These are phyloP conservation scores for Syngnathus scovelli DNA, from an alignment of 2,113 vertebrate genomes.

Conservation along the genomic window DNA sequence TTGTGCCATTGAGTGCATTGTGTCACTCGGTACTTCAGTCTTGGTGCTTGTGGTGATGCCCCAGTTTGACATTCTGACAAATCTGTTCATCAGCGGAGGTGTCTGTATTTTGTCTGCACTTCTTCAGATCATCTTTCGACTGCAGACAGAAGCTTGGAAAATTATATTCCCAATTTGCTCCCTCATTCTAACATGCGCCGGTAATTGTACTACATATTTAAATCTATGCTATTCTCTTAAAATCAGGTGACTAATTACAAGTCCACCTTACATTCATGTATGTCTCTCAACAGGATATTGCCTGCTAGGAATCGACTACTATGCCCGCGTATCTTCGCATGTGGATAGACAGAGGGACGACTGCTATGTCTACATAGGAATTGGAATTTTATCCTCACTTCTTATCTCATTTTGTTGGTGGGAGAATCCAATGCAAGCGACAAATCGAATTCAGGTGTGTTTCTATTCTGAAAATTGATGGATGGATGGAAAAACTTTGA, in stretches of 20 bases:
- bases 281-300: conserved; percentile 55
- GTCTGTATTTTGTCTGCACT: conserved; percentile 67
- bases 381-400: conserved; percentile 63
- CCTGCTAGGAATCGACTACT: conserved; percentile 64
- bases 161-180: conserved; percentile 72
- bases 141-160: conserved; percentile 65
- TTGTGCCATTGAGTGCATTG: conserved; percentile 63
- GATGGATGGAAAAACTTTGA: too few species aligned
- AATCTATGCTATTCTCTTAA: background rate
- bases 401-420: conserved; percentile 74
- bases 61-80: conserved; percentile 72
- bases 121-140: conserved; percentile 60
- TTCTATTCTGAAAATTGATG: background rate
- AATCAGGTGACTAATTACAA: background rate
- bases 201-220: conserved; percentile 32
- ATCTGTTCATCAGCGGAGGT: conserved; percentile 73
- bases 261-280: background rate
- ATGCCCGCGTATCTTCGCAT: conserved; percentile 50
- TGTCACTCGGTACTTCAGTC: conserved; percentile 67
- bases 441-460: conserved; percentile 52
- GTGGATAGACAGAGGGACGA: conserved; percentile 10
- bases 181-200: conserved; percentile 57
- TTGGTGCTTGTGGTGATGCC: conserved; percentile 75
- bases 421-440: conserved; percentile 73
- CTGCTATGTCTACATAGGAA: conserved; percentile 52